These are phyloP conservation scores for Microcebus tavaratra DNA, from an alignment of 2,113 vertebrate genomes.

Conservation along the genomic window DNA sequence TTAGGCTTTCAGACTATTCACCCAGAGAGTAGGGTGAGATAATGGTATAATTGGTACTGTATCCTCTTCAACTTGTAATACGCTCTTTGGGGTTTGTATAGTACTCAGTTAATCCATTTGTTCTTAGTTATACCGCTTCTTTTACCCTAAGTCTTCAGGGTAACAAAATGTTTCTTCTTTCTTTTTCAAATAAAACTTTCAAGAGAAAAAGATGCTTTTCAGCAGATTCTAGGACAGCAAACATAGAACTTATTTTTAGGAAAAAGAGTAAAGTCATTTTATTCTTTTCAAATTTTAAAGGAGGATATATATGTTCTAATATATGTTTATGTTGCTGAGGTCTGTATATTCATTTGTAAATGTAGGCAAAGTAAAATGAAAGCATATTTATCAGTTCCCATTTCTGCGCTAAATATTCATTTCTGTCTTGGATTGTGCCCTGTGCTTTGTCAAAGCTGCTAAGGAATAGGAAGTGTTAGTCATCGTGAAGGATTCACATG, in stretches of 20 bases:
- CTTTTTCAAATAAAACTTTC: background rate
- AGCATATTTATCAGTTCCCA: background rate
- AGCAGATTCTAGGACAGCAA: background rate
- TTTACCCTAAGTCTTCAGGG: background rate
- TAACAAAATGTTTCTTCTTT: conserved; percentile 21
- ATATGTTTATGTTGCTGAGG: background rate
- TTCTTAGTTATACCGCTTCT: background rate
- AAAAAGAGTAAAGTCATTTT: background rate
- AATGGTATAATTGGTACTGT: conserved; percentile 73
- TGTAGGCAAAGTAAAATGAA: background rate
- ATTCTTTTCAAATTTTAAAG: background rate
- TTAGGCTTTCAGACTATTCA: conserved; percentile 63
- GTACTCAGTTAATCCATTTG: conserved; percentile 41
- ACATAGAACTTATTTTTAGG: background rate
- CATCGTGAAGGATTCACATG: background rate
- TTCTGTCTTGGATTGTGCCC: conserved; percentile 18
- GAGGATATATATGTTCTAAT: background rate
- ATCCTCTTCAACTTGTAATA: conserved; percentile 68
- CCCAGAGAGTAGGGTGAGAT: conserved; percentile 59
- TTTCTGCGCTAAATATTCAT: background rate
- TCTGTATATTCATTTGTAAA: background rate
- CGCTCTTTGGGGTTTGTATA: conserved; percentile 35
- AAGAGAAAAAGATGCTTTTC: background rate
- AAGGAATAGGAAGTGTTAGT: background rate
- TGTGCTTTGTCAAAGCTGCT: background rate